Evolutionary conservation across 2,797 vertebrate species (phyloP).

Genomic region (Sebastes vulpes): DNA sequence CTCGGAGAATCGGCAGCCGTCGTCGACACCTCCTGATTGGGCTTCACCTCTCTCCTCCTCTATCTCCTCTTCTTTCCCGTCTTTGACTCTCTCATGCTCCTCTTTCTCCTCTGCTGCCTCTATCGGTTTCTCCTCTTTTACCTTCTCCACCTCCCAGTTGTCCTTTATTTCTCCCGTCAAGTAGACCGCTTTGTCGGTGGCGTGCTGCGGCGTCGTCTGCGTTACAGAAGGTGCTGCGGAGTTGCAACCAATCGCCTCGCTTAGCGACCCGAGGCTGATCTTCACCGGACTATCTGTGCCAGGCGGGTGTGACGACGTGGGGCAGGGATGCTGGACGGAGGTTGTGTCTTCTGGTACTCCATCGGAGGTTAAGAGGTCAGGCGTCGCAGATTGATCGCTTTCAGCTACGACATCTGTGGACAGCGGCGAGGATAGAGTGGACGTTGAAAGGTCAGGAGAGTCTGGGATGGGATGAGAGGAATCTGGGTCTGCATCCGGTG

Average conservation of each 20-base stretch:
- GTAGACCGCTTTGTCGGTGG: conserved; percentile 69
- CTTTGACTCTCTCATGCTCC: neutral
- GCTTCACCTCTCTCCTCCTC: neutral
- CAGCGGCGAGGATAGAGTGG: neutral
- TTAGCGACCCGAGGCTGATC: conserved; percentile 51
- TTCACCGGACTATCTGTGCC: conserved; percentile 7
- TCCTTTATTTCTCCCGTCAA: conserved; percentile 54
- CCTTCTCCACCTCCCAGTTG: conserved; percentile 46
- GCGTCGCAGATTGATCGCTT: neutral
- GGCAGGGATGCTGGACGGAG: neutral
- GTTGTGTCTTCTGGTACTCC: neutral
- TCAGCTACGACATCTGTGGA: neutral
- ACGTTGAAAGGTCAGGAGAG: neutral
- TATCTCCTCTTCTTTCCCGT: neutral
- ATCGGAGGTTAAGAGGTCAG: conserved; percentile 3
- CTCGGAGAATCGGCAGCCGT: neutral
- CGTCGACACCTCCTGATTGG: neutral
- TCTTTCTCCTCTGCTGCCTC: neutral
- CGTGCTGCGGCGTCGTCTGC: neutral
- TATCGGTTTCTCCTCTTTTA: neutral
- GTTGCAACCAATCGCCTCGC: conserved; percentile 28
- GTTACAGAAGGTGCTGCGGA: neutral
- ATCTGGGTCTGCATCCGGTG: conserved; percentile 4
- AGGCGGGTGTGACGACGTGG: neutral
- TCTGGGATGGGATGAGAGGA: neutral